Conservation (phyloP, 1,140 invertebrate genomes). For the Aphelenchoides besseyi region DNA sequence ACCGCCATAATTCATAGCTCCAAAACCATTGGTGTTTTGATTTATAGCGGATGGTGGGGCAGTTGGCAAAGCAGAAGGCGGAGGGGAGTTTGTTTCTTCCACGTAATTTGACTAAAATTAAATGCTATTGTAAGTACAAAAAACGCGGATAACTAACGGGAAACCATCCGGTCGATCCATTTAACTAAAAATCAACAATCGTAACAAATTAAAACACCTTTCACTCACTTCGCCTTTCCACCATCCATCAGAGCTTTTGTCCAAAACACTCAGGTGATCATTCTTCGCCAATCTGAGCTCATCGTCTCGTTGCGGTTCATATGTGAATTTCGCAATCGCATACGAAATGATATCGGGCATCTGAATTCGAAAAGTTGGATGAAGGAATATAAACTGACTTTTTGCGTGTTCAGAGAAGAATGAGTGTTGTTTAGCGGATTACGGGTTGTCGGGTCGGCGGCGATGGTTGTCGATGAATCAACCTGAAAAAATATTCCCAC, state of each 20-base stretch:
- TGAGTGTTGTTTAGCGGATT: not conserved
- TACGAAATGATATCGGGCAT: constrained; percentile 17
- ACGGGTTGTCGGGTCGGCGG: not conserved
- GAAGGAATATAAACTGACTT: not conserved
- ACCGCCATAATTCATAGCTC: constrained; percentile 10
- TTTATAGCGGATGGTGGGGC: constrained; percentile 5
- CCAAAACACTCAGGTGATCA: constrained; percentile 77
- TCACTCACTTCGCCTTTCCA: constrained; percentile 76
- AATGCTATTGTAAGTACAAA: constrained; percentile 96
- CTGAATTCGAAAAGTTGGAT: constrained; percentile 9
- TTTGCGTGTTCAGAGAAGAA: not conserved
- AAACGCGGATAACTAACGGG: too few relatives aligned
- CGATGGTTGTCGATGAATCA: not conserved
- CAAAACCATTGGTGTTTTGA: constrained; percentile 12
- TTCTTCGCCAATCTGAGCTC: constrained; percentile 85
- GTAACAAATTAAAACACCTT: not conserved
- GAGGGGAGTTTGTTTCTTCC: constrained; percentile 74
- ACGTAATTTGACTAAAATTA: constrained; percentile 58
- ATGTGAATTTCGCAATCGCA: constrained; percentile 93
- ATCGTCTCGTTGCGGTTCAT: constrained; percentile 91
- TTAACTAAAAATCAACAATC: constrained; percentile 67
- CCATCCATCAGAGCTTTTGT: constrained; percentile 99
- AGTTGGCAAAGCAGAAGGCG: constrained; percentile 54
- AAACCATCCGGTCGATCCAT: constrained; percentile 79
- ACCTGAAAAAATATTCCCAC: not conserved